Evolutionary conservation across 2,797 vertebrate genomes (phyloP).

Genomic region (Cuculus canorus): DNA sequence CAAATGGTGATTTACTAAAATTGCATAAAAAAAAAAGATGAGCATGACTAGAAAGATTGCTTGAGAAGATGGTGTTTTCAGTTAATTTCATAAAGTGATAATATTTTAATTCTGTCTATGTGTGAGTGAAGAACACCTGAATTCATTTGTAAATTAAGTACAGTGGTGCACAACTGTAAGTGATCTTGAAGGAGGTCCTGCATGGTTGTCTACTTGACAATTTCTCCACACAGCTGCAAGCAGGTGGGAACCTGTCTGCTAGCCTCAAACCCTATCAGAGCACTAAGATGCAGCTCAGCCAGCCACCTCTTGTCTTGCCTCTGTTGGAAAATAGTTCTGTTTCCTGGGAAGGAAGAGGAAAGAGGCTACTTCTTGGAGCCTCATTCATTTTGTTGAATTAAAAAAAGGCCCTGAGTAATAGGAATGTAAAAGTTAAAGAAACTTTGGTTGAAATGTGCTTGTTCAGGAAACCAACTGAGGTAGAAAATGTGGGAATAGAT

Average conservation of each 20-base stretch:
- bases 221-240: not conserved
- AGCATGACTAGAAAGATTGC: rapidly evolving
- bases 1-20: not conserved
- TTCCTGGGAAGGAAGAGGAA: not conserved
- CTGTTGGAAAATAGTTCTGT: not conserved
- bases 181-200: not conserved
- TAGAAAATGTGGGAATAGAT: not conserved
- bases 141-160: not conserved
- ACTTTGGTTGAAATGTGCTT: not conserved
- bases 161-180: not conserved
- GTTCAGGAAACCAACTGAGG: not conserved
- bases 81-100: not conserved
- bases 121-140: not conserved
- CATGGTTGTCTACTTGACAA: not conserved
- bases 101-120: not conserved
- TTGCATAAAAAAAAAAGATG: not conserved
- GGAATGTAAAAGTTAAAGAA: not conserved
- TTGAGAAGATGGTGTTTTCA: not conserved
- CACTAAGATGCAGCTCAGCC: rapidly evolving
- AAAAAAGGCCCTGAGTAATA: not conserved
- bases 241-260: rapidly evolving
- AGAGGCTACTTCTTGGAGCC: not conserved
- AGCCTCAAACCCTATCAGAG: not conserved
- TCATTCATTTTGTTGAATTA: not conserved
- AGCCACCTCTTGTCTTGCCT: not conserved